Evolutionary conservation across 2,888 invertebrate species (phyloP).

Genomic region (Sympetrum striolatum): DNA sequence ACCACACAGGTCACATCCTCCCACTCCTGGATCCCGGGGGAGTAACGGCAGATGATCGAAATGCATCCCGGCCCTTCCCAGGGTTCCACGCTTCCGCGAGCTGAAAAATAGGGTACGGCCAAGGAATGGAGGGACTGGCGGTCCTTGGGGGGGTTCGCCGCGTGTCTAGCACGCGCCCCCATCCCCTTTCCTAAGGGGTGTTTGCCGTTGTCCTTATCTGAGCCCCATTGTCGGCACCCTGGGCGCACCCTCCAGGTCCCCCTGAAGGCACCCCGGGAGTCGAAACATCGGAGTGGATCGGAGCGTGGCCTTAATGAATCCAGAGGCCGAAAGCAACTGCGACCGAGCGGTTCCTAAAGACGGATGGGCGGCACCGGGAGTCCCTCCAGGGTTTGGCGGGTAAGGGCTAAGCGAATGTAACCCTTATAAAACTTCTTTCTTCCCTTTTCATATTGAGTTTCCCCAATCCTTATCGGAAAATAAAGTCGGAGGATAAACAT

Average conservation of each 20-base stretch:
- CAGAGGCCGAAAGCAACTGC: background rate
- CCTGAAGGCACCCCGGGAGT: background rate
- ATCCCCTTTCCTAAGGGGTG: background rate
- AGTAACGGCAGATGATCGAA: background rate
- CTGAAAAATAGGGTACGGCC: background rate
- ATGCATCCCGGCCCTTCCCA: background rate
- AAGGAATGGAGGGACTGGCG: background rate
- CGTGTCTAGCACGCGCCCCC: constrained; percentile 28
- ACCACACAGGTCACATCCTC: background rate
- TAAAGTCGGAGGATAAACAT: constrained; percentile 21
- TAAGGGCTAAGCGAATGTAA: background rate
- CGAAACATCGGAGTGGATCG: constrained; percentile 35
- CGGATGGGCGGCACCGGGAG: background rate
- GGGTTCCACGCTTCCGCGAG: background rate
- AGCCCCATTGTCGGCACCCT: constrained; percentile 21
- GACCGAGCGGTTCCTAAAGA: background rate
- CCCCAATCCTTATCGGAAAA: constrained; percentile 23
- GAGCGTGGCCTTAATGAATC: constrained; percentile 39
- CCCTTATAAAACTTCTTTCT: background rate
- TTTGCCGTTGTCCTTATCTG: constrained; percentile 39
- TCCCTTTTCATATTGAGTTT: constrained; percentile 12
- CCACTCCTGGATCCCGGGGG: background rate
- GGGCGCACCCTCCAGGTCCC: background rate
- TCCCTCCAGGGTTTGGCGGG: background rate
- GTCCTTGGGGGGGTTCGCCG: background rate